Evolutionary conservation across 1,140 invertebrate species (phyloP).

Genomic region (Tetraneura akinire): DNA sequence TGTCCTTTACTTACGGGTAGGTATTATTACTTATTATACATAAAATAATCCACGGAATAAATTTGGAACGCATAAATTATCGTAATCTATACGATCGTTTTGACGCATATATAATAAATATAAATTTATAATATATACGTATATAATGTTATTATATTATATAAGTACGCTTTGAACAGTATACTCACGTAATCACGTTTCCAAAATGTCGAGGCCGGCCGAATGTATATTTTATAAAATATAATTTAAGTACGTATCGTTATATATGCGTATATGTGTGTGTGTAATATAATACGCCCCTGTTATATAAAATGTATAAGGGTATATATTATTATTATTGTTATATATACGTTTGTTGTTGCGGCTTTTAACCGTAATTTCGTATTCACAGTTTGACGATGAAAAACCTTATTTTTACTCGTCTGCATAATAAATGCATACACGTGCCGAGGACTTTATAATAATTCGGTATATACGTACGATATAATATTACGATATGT

Average conservation of each 20-base stretch:
- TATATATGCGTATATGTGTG: not conserved
- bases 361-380: slow-evolving; percentile 20
- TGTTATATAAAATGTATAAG: no score
- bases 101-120: no score
- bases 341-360: not conserved
- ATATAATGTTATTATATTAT: no score
- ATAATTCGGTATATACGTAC: no score
- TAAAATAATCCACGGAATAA: not conserved
- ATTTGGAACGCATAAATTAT: not conserved
- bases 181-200: no score
- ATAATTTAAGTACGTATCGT: not conserved
- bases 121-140: no score
- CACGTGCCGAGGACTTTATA: not conserved
- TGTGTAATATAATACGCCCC: not conserved
- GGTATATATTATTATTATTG: not conserved
- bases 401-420: not conserved
- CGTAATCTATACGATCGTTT: no score
- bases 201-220: no score
- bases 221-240: not conserved
- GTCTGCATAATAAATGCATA: slow-evolving; percentile 27
- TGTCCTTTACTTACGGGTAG: no score
- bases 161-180: no score
- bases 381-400: not conserved
- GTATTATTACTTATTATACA: no score
- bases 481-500: no score